These are phyloP conservation scores for Zaprionus obscuricornis DNA, from an alignment of 2,888 invertebrate species.

Conservation along the genomic window DNA sequence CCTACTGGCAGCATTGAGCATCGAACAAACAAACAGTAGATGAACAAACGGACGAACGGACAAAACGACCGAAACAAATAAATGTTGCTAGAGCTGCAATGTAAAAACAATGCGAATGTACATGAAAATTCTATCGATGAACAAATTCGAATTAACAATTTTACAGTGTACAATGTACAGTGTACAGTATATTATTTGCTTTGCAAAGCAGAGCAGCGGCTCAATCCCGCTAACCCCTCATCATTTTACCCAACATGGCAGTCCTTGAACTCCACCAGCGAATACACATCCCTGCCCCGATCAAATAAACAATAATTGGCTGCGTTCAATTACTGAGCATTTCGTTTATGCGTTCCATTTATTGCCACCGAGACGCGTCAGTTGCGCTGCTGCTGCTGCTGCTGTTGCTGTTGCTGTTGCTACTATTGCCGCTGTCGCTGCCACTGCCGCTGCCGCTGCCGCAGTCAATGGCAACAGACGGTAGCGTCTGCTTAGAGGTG, in stretches of 20 bases:
- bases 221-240: neutral
- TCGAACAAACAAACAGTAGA: conserved; percentile 28
- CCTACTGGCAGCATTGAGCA: neutral
- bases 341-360: conserved; percentile 56
- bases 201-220: neutral
- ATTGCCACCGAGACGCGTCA: conserved; percentile 34
- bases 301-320: conserved; percentile 72
- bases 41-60: too few species aligned
- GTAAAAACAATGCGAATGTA: conserved; percentile 42
- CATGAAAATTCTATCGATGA: conserved; percentile 36
- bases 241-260: neutral
- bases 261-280: too few species aligned
- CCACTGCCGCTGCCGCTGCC: neutral
- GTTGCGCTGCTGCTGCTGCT: neutral
- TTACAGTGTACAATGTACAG: conserved; percentile 37
- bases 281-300: conserved; percentile 6
- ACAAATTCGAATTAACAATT: conserved; percentile 47
- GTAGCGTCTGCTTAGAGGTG: conserved; percentile 40
- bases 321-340: conserved; percentile 51
- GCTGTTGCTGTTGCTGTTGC: conserved; percentile 3
- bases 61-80: conserved; percentile 27
- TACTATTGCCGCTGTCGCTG: neutral
- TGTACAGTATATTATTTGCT: conserved; percentile 52
- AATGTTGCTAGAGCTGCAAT: conserved; percentile 34
- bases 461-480: conserved; percentile 5